phyloP scores from a whole-genome alignment of 1,140 invertebrate species.

The Augochlora pura region DNA sequence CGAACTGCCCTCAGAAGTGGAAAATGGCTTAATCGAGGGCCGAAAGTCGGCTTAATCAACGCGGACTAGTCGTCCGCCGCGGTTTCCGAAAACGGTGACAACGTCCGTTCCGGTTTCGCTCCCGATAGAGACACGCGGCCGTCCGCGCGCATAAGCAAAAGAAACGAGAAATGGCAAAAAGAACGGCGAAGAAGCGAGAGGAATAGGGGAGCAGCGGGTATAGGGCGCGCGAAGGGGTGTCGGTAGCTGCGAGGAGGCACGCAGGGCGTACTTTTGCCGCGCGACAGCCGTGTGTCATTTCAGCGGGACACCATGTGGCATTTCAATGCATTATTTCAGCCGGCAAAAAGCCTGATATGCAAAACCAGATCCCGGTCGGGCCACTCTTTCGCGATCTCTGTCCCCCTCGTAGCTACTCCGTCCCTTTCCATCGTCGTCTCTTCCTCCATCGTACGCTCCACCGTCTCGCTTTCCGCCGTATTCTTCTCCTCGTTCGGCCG shows the following conservation, averaged over 20 bases:
- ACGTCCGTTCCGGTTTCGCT: neutral
- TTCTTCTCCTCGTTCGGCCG: neutral
- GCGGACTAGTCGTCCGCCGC: too few relatives aligned
- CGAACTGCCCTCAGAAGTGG: too few relatives aligned
- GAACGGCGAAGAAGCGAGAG: neutral
- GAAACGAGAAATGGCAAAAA: neutral
- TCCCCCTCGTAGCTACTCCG: neutral
- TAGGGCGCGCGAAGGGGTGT: constrained; percentile 13
- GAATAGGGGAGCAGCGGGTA: constrained; percentile 14
- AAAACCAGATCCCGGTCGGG: constrained; percentile 68
- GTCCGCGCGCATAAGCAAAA: neutral
- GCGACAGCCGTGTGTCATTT: constrained; percentile 78
- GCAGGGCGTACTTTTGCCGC: constrained; percentile 65
- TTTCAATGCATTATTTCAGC: constrained; percentile 79
- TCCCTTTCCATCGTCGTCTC: neutral
- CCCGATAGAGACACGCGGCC: neutral
- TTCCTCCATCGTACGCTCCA: neutral
- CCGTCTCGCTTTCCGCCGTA: neutral
- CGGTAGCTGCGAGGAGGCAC: constrained; percentile 40
- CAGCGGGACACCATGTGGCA: constrained; percentile 74
- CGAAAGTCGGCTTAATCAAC: too few relatives aligned
- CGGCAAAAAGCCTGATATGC: constrained; percentile 76
- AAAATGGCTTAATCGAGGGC: too few relatives aligned
- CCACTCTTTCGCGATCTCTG: constrained; percentile 28
- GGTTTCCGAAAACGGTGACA: neutral